Base-by-base conservation (phyloP, 2,888 invertebrate genomes). In the Rotaria sp. region DNA sequence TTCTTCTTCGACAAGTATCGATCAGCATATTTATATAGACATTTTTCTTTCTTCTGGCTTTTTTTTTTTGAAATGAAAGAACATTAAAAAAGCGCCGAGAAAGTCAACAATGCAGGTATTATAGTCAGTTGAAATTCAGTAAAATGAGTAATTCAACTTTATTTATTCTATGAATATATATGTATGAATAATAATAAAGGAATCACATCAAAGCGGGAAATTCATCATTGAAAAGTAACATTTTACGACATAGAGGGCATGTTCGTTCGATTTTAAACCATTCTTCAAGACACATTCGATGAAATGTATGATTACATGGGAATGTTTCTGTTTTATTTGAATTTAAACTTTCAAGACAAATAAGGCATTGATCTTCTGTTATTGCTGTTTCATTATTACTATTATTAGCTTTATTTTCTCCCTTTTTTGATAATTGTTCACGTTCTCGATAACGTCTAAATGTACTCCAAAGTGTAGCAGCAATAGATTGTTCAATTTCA, bases 241-340 rank as follows among this genome's bases (percentile, higher is more conserved):
- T 4, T 67, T 67, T 67, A 35, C 67, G 67, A 18, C 67, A 67
- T 1, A 67, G 67, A 67, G 67, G 67, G 38, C 67, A 67, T 67
- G 67, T 67, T 21, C 67, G 67, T 67, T 67, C 67, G 35, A 67
- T 30, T 35, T 67, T 67, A 67, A 67, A 67, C 67, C 67, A 67
- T 67, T 67, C 67, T 21, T 67, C 67, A 21, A 67, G 35, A 21
- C 67, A 67, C 3, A 7, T 35, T 21, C 67, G 67, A 67, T 67
- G 67, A 67, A 67, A 67, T 21, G 67, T 67, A 35, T 67, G 67
- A 18, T 67, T 35, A 8, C 67, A 67, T 35, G 67, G 18, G 38
- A 67, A 67, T 67, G 67, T 67, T 67, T 67, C 67, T 5, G 35
- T 35, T 21, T 67, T 67, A 18, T 67, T 67, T 21, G 35, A 35